Percentiles rank a stretch among this genome's conserved stretches.
phyloP scores from a whole-genome alignment of 2,888 invertebrate species.

The Tetramorium bicarinatum region DNA sequence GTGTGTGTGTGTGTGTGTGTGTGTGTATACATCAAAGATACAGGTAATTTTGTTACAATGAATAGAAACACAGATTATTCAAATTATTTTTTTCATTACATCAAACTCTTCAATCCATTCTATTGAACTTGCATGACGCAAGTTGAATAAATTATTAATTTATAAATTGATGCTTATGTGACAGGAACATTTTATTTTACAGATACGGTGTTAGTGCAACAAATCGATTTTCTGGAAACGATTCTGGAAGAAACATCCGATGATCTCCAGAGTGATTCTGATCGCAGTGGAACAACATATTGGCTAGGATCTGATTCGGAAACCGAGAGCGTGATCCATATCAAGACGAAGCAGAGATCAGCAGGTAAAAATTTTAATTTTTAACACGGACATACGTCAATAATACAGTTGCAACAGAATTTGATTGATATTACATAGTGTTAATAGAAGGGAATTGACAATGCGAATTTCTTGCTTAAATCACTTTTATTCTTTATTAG shows the following conservation, averaged over 20 bases:
- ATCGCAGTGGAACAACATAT: conserved; percentile 87
- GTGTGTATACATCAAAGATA: not conserved
- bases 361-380: conserved; percentile 76
- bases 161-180: not conserved
- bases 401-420: conserved; percentile 8
- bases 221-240: conserved; percentile 92
- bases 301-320: conserved; percentile 92
- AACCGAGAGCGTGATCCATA: conserved; percentile 92
- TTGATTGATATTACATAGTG: conserved; percentile 35
- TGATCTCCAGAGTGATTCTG: conserved; percentile 92
- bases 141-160: not conserved
- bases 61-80: not conserved
- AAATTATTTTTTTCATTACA: not conserved
- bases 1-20: too few relatives aligned
- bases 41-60: not conserved
- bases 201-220: conserved; percentile 85
- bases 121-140: not conserved
- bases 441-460: too few relatives aligned
- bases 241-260: conserved; percentile 96
- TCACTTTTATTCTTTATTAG: too few relatives aligned
- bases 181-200: not conserved
- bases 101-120: not conserved
- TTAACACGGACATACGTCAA: not conserved
- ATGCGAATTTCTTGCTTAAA: too few relatives aligned
- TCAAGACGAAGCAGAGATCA: conserved; percentile 81